phyloP scores from a whole-genome alignment of 2,888 invertebrate genomes.

The Phragmatobia fuliginosa region DNA sequence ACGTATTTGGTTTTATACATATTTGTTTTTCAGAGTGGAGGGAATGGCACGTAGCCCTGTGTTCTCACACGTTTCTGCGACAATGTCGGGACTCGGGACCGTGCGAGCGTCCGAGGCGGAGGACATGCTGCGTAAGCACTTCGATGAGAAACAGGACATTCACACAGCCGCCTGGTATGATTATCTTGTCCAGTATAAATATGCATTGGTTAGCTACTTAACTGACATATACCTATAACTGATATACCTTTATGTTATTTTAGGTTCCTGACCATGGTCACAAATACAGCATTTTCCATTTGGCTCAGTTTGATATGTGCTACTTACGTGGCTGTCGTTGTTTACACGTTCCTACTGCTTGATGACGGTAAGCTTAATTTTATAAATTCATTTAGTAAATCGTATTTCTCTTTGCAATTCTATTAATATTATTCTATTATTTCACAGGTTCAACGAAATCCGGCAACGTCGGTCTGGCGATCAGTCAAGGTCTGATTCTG shows the following conservation, averaged over 20 bases:
- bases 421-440: neutral
- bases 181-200: neutral
- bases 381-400: neutral
- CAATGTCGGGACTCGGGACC: slow-evolving; percentile 91
- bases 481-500: slow-evolving; percentile 90
- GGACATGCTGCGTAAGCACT: slow-evolving; percentile 88
- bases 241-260: slow-evolving; percentile 18
- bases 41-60: slow-evolving; percentile 92
- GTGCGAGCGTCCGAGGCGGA: slow-evolving; percentile 91
- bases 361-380: slow-evolving; percentile 81
- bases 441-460: slow-evolving; percentile 84
- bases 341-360: slow-evolving; percentile 88
- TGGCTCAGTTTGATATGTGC: slow-evolving; percentile 89
- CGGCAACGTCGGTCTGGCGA: slow-evolving; percentile 90
- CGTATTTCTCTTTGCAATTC: neutral
- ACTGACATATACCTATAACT: slow-evolving; percentile 6
- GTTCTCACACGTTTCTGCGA: slow-evolving; percentile 93
- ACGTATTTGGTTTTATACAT: neutral
- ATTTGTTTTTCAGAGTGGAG: slow-evolving; percentile 69
- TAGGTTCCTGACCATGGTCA: slow-evolving; percentile 87
- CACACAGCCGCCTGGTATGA: slow-evolving; percentile 88
- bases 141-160: slow-evolving; percentile 89
- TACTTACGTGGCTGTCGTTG: slow-evolving; percentile 87
- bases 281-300: slow-evolving; percentile 88
- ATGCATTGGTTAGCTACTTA: neutral